Base-by-base conservation (phyloP, 2,888 invertebrate genomes). In the Habrosyne pyritoides region DNA sequence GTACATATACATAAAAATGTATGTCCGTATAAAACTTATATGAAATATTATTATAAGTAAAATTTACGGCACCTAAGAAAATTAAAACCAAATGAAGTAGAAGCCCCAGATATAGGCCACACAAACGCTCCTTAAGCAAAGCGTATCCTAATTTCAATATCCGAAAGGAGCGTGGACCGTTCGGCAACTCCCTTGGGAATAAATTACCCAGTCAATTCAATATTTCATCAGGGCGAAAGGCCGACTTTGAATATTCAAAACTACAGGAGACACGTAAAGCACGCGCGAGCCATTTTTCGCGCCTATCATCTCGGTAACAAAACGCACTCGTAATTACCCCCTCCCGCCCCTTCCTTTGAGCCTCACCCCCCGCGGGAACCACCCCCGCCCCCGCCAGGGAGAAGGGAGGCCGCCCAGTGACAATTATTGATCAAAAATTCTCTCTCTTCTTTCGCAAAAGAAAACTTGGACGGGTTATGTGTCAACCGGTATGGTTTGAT, bases 391-490 rank as follows among this genome's bases (percentile, higher is more conserved):
- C 59, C 61, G 62, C 66, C 65, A 65, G 66, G 77, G 77, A 77
- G 72, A 77, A 73, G 77, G 84, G 76, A 83, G 81, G 85, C 90
- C 91, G 90, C 92, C 92, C 93, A 94, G 94, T 94, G 94, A 94
- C 94, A 94, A 94, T 94, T 94, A 94, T 94, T 94, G 94, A 94
- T 94, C 94, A 94, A 93, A 93, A 94, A 94, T 94, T 94, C 94
- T 94, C 94, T 93, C 94, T 93, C 92, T 92, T 92, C 92, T 92
- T 92, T 92, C 91, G 92, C 91, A 91, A 92, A 92, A 92, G 92
- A 91, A 92, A 92, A 92, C 92, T 92, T 91, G 92, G 92, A 92
- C 92, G 92, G 91, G 92, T 92, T 92, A 91, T 89, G 92, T 91
- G 91, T 89, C 86, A 86, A 86, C 89, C 83, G 82, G 74, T 80